Base-by-base conservation (phyloP, 1,140 invertebrate species). In the Metopolophium dirhodum region DNA sequence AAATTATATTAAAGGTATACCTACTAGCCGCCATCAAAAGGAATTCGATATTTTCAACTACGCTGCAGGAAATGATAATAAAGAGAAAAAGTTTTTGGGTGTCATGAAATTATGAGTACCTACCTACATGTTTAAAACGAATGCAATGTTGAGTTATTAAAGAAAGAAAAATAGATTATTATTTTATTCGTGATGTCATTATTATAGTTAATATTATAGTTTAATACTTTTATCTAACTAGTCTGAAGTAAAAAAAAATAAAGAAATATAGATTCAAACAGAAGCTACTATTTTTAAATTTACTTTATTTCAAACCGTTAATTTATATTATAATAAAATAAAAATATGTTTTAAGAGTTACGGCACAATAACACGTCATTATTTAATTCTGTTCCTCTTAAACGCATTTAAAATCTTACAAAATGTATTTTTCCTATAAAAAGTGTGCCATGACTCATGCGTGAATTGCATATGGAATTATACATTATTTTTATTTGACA, bases 61-160 rank as follows among this genome's bases (percentile, higher is more conserved):
- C 77, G 37, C 91, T 86, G 82, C 91, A 93, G 91, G 91, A 93
- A 93, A 90, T 68, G 89, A 26, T 90, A 90, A 90, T 90, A 89
- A 57, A 89, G 88, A 89, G 35, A 54, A 89, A 54, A 57, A 57
- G 35, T 89, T 89, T 89, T 89, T 41, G 49, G 87, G 22, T 54
- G 47, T 30, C 30, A 37, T 87, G 51, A 23, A 54, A 18, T n/a
- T 35, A 57, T 26, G 18, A 20, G 7, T n/a, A 54, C 51, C 20
- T n/a, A 54, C 51, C 20, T 54, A 23, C 23, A 89, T 14, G 35
- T 23, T 54, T 57, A 57, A 57, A 57, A 89, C 23, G 54, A 89
- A 89, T 57, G 49, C 35, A 37, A 89, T 41, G 88, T 35, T 87
- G 47, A 87, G 86, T 51, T 47, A 89, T 51, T 45, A 51, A 23